Conservation (phyloP, 2,888 invertebrate species). For the Lochmaea crataegi region DNA sequence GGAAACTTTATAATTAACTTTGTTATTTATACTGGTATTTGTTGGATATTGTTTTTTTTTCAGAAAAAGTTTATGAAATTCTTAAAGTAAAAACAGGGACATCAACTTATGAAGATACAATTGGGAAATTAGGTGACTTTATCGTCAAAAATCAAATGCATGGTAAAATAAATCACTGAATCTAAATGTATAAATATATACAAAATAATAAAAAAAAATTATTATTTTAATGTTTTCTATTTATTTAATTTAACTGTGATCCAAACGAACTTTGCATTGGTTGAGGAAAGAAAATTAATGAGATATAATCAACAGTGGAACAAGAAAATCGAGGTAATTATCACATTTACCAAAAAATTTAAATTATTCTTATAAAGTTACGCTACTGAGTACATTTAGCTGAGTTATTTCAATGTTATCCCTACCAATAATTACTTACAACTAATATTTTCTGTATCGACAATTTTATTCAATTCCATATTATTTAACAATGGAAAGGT, state of each 20-base stretch:
- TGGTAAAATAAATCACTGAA: slow-evolving; percentile 46
- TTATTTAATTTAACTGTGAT: too few relatives aligned
- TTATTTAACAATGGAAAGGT: slow-evolving; percentile 67
- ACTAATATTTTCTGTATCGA: not conserved
- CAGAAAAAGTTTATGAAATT: slow-evolving; percentile 51
- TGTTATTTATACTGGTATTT: too few relatives aligned
- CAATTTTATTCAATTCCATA: not conserved
- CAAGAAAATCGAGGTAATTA: too few relatives aligned
- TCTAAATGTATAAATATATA: not conserved
- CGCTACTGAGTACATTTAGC: too few relatives aligned
- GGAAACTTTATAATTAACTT: too few relatives aligned
- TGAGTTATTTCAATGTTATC: too few relatives aligned
- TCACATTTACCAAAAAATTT: too few relatives aligned
- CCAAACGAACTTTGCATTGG: too few relatives aligned
- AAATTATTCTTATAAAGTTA: too few relatives aligned
- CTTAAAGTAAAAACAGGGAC: slow-evolving; percentile 49
- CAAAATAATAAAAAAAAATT: not conserved
- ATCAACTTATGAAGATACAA: slow-evolving; percentile 49
- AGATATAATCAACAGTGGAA: too few relatives aligned
- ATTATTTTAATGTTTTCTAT: not conserved
- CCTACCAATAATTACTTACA: too few relatives aligned
- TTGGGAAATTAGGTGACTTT: slow-evolving; percentile 51
- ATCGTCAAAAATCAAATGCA: slow-evolving; percentile 49
- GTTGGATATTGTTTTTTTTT: slow-evolving; percentile 14
- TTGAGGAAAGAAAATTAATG: too few relatives aligned